phyloP scores from a whole-genome alignment of 2,888 invertebrate species.

The Melanargia galathea region DNA sequence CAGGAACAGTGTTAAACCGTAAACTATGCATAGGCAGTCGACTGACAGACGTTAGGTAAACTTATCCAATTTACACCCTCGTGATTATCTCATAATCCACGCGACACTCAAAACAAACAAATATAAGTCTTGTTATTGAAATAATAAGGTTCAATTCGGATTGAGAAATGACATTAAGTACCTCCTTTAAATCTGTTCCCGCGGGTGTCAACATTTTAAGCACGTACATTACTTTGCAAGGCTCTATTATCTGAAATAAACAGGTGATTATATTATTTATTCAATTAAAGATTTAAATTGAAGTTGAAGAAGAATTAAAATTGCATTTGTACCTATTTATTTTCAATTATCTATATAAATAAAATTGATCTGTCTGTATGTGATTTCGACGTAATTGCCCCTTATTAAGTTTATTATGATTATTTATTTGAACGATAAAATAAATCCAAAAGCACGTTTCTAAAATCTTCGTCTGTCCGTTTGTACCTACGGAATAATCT shows the following conservation, averaged over 20 bases:
- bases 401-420: no score
- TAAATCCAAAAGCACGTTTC: no score
- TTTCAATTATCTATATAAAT: no score
- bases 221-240: not conserved
- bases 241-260: not conserved
- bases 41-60: not conserved
- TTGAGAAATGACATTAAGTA: not conserved
- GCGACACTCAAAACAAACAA: not conserved
- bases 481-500: no score
- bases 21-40: not conserved
- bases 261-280: not conserved
- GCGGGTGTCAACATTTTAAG: not conserved
- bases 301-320: no score
- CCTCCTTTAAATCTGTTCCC: not conserved
- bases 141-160: not conserved
- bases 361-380: no score
- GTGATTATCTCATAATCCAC: conserved; percentile 9
- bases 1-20: conserved; percentile 5
- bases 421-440: no score
- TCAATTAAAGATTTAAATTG: no score
- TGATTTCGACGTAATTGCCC: no score
- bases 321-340: no score
- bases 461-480: no score
- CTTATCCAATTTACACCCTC: conserved; percentile 6
- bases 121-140: not conserved